A percentile compares a stretch with the other conserved stretches of the same genome.
Evolutionary conservation across 2,113 vertebrate genomes (phyloP).

Genomic region (Litocranius walleri): DNA sequence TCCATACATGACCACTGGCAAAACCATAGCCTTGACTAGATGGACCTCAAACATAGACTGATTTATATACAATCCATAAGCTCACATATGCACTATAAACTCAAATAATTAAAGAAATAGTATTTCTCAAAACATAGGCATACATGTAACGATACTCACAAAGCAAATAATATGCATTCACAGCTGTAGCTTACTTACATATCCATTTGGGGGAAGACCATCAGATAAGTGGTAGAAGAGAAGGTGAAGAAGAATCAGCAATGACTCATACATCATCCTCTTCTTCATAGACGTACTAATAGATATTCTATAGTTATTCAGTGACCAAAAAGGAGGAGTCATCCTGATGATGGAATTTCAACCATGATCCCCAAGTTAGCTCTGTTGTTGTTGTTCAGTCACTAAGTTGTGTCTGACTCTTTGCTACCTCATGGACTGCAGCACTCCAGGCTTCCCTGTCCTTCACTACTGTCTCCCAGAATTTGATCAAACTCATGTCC

Average conservation of each 20-base stretch:
- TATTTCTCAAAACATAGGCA: background rate
- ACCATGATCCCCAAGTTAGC: background rate
- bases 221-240: background rate
- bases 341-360: background rate
- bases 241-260: background rate
- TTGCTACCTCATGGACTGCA: background rate
- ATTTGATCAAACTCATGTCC: background rate
- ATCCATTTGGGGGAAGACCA: background rate
- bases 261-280: background rate
- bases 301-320: background rate
- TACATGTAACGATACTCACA: background rate
- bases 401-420: background rate
- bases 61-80: background rate
- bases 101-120: background rate
- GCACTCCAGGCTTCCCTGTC: background rate
- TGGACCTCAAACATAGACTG: background rate
- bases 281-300: background rate
- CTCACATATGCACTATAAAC: background rate
- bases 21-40: no score
- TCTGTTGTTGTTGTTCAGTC: background rate
- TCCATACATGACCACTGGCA: no score
- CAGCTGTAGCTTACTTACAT: background rate
- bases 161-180: background rate
- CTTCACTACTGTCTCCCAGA: background rate
- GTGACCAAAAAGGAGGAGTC: background rate